Conservation (phyloP, 2,797 vertebrate genomes). For the Carcharodon carcharias region DNA sequence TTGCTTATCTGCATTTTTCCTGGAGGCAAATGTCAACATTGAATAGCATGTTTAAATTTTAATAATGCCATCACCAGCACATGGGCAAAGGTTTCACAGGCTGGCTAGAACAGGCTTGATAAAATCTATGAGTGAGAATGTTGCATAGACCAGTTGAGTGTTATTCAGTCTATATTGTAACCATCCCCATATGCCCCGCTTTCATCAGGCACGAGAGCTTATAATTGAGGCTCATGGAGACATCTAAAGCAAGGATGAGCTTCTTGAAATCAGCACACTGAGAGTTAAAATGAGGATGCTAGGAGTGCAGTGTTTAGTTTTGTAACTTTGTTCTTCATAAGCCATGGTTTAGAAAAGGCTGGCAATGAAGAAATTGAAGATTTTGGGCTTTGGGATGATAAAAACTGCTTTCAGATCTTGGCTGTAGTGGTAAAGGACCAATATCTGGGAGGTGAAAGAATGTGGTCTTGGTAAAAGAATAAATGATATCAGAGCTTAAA, state of each 20-base stretch:
- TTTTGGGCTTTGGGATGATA: neutral
- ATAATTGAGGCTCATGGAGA: no score
- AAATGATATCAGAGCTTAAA: neutral
- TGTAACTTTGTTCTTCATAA: neutral
- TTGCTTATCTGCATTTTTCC: no score
- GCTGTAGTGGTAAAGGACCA: neutral
- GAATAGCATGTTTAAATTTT: no score
- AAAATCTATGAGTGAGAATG: no score
- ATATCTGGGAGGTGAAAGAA: neutral
- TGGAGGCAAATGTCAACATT: no score
- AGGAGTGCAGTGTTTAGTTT: neutral
- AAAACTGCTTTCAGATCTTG: neutral
- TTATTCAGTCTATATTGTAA: no score
- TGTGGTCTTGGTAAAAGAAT: neutral
- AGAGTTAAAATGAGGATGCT: neutral
- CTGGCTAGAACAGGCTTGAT: no score
- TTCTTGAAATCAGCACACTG: neutral
- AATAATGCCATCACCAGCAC: no score
- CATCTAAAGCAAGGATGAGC: neutral
- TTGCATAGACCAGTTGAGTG: no score
- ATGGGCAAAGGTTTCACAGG: no score
- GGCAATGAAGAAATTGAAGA: neutral
- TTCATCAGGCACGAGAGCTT: no score
- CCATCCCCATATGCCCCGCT: no score
- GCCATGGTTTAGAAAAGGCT: neutral